Base-by-base conservation (phyloP, 2,797 vertebrate species). In the Anabas testudineus region DNA sequence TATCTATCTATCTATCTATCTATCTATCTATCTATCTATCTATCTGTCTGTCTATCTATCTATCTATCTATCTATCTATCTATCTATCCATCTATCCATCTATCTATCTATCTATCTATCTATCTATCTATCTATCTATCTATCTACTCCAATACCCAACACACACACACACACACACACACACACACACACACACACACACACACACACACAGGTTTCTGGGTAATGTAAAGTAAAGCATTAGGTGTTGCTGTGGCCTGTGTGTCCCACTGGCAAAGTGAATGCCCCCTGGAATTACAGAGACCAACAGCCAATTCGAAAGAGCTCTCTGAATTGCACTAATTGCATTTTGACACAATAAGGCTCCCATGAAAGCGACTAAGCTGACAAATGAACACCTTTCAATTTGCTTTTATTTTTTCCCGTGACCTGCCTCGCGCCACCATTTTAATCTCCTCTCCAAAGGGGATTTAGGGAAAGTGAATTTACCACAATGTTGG, bases 401-500 rank as follows among this genome's bases (percentile, higher is more conserved):
- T 84, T 77, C 71, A 71, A 24, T 87, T 84, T 77, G 71, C 69
- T 85, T 92, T 81, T 78, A 78, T 73, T 84, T 93, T 81, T 34
- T 28, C 66, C 83, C 36, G 10, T 89, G 78, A 92, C 73, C 89
- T 87, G 72, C 62, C 49, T 28, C 54, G 62, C 67, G 76, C 43
- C 66, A 69, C 52, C 56, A 63, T 82, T 91, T 89, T 77, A 84
- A 74, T 82, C 87, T 89, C 77, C 74, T 83, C 72, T 86, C 84
- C 80, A 91, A 92, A 92, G 71, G 83, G 76, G 89, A 86, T 93
- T 88, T 88, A 88, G 73, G 68, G 59, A 69, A 76, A 89, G 78
- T 83, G 64, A 91, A 93, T 90, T 93, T 83, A 87, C 61, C 80
- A 80, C 68, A 84, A 93, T 90, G 76, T 88, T 92, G 72, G 83